These are phyloP conservation scores for Procambarus clarkii DNA, from an alignment of 1,140 invertebrate genomes.

Conservation along the genomic window DNA sequence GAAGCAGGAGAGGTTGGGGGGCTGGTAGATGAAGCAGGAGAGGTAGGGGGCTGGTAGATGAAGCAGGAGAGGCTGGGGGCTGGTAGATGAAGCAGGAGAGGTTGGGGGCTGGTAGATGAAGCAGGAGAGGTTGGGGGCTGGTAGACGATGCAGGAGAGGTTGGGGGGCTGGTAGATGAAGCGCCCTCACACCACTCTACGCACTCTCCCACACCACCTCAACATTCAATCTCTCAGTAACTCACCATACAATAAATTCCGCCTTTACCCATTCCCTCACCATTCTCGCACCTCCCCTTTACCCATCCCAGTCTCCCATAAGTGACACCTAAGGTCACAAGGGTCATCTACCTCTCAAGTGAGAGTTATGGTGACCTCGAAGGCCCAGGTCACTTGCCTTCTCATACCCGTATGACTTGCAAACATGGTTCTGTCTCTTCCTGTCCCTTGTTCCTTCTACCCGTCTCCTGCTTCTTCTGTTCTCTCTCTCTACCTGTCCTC, in stretches of 20 bases:
- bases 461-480: not conserved
- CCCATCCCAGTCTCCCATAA: not conserved
- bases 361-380: slow-evolving; percentile 23
- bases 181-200: no score
- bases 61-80: no score
- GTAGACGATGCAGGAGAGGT: no score
- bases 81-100: no score
- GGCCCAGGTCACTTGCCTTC: not conserved
- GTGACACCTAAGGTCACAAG: not conserved
- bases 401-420: no score
- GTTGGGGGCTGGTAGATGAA: no score
- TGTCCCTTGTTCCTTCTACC: not conserved
- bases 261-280: not conserved
- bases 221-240: not conserved
- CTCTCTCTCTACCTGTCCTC: not conserved
- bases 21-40: no score
- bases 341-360: slow-evolving; percentile 7
- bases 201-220: not conserved
- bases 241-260: no score
- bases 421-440: not conserved
- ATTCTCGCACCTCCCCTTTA: not conserved
- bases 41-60: no score
- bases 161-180: no score
- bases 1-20: no score
- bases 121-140: no score